phyloP scores from a whole-genome alignment of 30 jellyfish, hydroid and myxozoan genomes.

The Aurelia aurita region DNA sequence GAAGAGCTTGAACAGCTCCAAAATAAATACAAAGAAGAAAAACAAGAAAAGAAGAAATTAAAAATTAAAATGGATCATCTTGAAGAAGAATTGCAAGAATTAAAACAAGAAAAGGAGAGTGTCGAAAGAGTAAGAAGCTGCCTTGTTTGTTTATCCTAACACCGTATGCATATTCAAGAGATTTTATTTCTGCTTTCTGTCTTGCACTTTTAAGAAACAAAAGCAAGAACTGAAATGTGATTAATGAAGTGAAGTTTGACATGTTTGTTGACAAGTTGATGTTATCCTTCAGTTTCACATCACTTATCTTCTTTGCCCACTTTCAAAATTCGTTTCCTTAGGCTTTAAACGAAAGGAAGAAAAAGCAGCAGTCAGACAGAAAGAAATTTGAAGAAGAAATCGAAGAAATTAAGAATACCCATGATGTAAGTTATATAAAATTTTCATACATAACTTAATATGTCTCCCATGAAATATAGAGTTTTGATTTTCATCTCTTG shows the following conservation, averaged over 20 bases:
- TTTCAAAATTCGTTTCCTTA: not conserved
- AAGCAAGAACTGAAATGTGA: too few species aligned
- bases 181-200: too few species aligned
- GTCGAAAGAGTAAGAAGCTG: slow-evolving; percentile 15
- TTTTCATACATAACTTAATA: too few species aligned
- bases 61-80: slow-evolving; percentile 58
- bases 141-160: not conserved
- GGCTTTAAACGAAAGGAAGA: slow-evolving; percentile 74
- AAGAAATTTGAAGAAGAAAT: slow-evolving; percentile 82
- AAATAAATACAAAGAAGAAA: slow-evolving; percentile 56
- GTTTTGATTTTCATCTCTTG: too few species aligned
- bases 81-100: slow-evolving; percentile 78
- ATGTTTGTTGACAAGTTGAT: not conserved
- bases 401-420: slow-evolving; percentile 69
- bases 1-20: slow-evolving; percentile 67
- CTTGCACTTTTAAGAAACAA: too few species aligned
- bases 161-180: too few species aligned
- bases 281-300: not conserved
- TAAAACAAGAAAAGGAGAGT: slow-evolving; percentile 71
- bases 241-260: too few species aligned
- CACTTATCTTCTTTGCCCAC: not conserved
- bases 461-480: too few species aligned
- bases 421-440: slow-evolving; percentile 38
- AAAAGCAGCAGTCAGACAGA: slow-evolving; percentile 72
- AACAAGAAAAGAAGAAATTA: slow-evolving; percentile 71